Evolutionary conservation across 2,888 invertebrate species (phyloP).

Genomic region (Pseudolycoriella hygida): DNA sequence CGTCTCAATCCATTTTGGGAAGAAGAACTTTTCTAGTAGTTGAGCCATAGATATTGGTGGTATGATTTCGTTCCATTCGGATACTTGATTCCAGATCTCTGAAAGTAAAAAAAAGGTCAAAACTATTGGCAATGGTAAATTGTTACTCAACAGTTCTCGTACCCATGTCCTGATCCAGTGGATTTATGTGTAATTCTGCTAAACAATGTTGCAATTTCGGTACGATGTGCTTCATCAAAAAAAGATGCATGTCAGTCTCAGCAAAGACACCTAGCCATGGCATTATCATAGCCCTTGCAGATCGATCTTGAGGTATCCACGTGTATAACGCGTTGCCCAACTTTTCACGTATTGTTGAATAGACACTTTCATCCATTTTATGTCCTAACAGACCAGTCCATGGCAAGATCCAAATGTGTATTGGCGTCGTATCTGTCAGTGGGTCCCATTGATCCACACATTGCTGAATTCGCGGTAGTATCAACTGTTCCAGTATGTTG

Average conservation of each 20-base stretch:
- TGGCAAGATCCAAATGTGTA: slow-evolving; percentile 94
- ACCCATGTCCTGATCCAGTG: slow-evolving; percentile 52
- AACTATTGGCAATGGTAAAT: no score
- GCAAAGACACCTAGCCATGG: slow-evolving; percentile 76
- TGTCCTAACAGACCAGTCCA: slow-evolving; percentile 77
- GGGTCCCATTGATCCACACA: slow-evolving; percentile 92
- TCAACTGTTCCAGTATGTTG: slow-evolving; percentile 62
- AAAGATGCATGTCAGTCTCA: slow-evolving; percentile 57
- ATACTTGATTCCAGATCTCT: slow-evolving; percentile 90
- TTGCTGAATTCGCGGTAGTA: slow-evolving; percentile 53
- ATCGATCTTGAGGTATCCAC: slow-evolving; percentile 91
- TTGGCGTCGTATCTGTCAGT: slow-evolving; percentile 80
- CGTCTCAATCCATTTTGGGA: slow-evolving; percentile 82
- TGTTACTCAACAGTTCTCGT: slow-evolving; percentile 10
- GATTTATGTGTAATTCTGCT: slow-evolving; percentile 49
- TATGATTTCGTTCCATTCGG: slow-evolving; percentile 81
- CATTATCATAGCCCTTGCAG: slow-evolving; percentile 76
- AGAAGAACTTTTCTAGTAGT: slow-evolving; percentile 73
- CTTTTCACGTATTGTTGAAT: slow-evolving; percentile 83
- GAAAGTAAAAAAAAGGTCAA: slow-evolving; percentile 9
- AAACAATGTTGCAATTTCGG: slow-evolving; percentile 68
- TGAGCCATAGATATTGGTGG: slow-evolving; percentile 60
- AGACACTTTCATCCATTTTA: slow-evolving; percentile 38
- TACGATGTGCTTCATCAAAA: slow-evolving; percentile 70
- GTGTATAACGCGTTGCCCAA: slow-evolving; percentile 72